Evolutionary conservation across 2,888 invertebrate genomes (phyloP).

Genomic region (Oxyteleia sp.): DNA sequence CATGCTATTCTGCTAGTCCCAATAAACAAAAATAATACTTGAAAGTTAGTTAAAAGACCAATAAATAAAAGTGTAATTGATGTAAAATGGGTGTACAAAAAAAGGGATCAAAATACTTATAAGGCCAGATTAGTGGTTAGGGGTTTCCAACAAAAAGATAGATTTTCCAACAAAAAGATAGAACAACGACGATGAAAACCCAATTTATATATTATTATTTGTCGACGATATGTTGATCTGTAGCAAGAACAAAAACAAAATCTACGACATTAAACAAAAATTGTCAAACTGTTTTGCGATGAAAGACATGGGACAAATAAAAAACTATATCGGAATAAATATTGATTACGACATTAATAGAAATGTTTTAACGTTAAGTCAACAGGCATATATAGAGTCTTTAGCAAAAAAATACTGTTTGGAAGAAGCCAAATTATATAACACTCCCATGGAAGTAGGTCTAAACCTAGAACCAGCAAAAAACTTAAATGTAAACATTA

Average conservation of each 20-base stretch:
- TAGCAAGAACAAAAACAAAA: constrained; percentile 19
- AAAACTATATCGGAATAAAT: constrained; percentile 46
- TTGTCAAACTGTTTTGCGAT: constrained; percentile 26
- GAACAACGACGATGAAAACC: constrained; percentile 20
- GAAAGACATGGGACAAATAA: constrained; percentile 64
- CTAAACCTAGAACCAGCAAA: constrained; percentile 21
- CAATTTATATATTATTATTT: constrained; percentile 3
- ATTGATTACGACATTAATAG: constrained; percentile 37
- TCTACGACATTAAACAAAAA: constrained; percentile 32
- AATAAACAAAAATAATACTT: constrained; percentile 70
- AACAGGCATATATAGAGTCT: constrained; percentile 52
- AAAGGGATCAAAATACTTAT: constrained; percentile 54
- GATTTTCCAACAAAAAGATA: constrained; percentile 66
- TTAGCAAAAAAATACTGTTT: constrained; percentile 36
- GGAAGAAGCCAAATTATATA: constrained; percentile 35
- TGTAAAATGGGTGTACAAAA: constrained; percentile 71
- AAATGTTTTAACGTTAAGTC: constrained; percentile 36
- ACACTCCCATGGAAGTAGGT: constrained; percentile 20
- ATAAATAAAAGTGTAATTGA: constrained; percentile 57
- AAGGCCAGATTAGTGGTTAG: constrained; percentile 72
- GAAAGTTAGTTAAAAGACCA: constrained; percentile 57
- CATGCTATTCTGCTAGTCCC: no score
- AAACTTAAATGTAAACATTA: constrained; percentile 11
- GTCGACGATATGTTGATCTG: neutral
- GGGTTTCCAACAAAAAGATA: constrained; percentile 69